A percentile compares a stretch with the other conserved stretches of the same genome.
Evolutionary conservation across 2,888 invertebrate species (phyloP).

Genomic region (Cephus pygmeus): DNA sequence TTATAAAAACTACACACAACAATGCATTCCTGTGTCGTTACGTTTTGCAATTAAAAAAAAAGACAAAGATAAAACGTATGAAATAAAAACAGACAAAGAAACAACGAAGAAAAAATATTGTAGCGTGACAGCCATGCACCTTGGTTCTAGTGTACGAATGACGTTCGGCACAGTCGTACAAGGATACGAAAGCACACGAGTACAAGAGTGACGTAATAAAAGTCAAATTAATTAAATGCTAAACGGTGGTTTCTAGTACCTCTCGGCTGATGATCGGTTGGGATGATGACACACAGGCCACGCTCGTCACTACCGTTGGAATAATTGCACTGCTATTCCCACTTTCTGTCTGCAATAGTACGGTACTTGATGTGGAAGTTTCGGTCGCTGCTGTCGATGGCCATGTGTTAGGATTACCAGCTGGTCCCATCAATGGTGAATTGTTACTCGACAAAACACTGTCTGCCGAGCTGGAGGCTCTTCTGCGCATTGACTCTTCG

Average conservation of each 20-base stretch:
- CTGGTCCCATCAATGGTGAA: constrained; percentile 62
- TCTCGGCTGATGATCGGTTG: constrained; percentile 68
- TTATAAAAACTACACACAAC: background rate
- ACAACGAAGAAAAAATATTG: constrained; percentile 3
- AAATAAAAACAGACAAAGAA: background rate
- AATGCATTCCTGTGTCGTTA: constrained; percentile 5
- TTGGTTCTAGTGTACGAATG: constrained; percentile 26
- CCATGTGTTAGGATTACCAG: constrained; percentile 54
- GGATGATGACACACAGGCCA: constrained; percentile 55
- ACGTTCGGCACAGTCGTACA: background rate
- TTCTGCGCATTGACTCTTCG: constrained; percentile 72
- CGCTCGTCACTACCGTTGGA: constrained; percentile 60
- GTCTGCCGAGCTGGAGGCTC: constrained; percentile 73
- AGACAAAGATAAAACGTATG: constrained; percentile 4
- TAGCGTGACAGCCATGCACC: constrained; percentile 56
- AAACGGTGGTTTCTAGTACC: constrained; percentile 80
- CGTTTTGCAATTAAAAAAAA: constrained; percentile 21
- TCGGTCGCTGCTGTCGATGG: constrained; percentile 63
- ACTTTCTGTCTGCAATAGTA: constrained; percentile 42
- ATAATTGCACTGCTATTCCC: constrained; percentile 48
- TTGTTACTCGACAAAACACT: constrained; percentile 70
- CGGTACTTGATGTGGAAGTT: constrained; percentile 37
- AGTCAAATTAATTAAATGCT: constrained; percentile 41
- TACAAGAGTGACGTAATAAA: background rate
- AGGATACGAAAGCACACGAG: background rate